Percentiles rank a stretch among this genome's conserved stretches.
phyloP scores from a whole-genome alignment of 2,113 vertebrate genomes.

The Chiloscyllium plagiosum region DNA sequence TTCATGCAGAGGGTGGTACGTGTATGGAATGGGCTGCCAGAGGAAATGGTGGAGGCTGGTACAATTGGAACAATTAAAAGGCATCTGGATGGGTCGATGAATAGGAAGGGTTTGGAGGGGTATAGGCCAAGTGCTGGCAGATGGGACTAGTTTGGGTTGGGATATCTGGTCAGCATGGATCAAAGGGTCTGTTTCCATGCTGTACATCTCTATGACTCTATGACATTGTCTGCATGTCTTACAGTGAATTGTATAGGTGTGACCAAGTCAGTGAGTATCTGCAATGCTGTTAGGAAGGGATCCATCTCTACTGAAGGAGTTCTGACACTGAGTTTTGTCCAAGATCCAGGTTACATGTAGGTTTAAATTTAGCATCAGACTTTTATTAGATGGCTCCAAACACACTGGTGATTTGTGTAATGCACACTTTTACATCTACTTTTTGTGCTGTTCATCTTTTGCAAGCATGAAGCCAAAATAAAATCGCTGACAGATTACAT shows the following conservation, averaged over 20 bases:
- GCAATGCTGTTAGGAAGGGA: neutral
- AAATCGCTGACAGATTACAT: constrained; percentile 86
- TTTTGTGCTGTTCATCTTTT: constrained; percentile 30
- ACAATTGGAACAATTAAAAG: no score
- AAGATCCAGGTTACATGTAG: neutral
- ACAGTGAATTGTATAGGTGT: neutral
- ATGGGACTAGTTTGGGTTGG: no score
- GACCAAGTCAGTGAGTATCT: neutral
- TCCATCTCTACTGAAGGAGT: neutral
- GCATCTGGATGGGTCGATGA: no score
- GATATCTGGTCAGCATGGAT: no score
- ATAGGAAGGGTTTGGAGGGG: no score
- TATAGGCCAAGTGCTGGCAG: no score
- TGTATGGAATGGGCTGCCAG: no score
- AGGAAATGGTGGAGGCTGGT: no score
- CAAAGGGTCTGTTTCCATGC: no score
- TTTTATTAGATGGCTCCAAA: neutral
- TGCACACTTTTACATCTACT: neutral
- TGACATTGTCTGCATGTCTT: neutral
- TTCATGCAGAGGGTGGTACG: no score
- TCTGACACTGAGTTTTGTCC: neutral
- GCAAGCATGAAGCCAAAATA: constrained; percentile 86
- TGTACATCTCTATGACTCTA: no score
- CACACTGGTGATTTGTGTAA: constrained; percentile 2
- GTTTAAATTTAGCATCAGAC: neutral